These are phyloP conservation scores for Pectinophora gossypiella DNA, from an alignment of 1,140 invertebrate species.

Conservation along the genomic window DNA sequence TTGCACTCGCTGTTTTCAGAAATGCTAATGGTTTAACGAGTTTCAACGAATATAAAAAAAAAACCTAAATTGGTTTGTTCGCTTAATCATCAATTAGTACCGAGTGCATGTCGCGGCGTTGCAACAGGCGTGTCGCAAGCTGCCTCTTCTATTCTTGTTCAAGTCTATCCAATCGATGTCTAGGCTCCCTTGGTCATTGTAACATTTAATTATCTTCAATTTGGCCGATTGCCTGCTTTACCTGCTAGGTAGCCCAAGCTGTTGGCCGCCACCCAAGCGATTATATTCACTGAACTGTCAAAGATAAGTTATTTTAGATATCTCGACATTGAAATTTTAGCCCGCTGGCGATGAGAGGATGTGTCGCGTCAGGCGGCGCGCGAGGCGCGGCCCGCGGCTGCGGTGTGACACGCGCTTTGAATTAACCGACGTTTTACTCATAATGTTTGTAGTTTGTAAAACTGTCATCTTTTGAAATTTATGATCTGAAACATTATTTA, in stretches of 20 bases:
- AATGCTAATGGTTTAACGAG: no score
- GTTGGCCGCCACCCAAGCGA: constrained; percentile 59
- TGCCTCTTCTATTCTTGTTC: constrained; percentile 38
- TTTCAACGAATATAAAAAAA: no score
- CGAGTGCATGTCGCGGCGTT: no score
- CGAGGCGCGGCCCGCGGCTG: no score
- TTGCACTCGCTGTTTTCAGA: no score
- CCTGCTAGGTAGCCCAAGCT: constrained; percentile 62
- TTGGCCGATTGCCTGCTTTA: constrained; percentile 67
- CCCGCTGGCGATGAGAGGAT: constrained; percentile 26
- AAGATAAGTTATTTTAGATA: constrained; percentile 74
- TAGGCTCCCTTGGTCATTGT: constrained; percentile 61
- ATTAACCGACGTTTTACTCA: background rate
- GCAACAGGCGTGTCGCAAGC: constrained; percentile 23
- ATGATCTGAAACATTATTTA: no score
- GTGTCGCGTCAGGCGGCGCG: no score
- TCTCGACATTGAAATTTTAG: constrained; percentile 59
- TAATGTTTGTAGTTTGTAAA: background rate
- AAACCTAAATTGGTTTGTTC: no score
- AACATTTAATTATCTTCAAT: constrained; percentile 71
- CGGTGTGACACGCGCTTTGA: constrained; percentile 22
- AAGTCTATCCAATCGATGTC: constrained; percentile 47
- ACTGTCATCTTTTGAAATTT: background rate
- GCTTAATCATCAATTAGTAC: background rate
- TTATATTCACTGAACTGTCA: constrained; percentile 72